Base-by-base conservation (phyloP, 2,797 vertebrate genomes). In the Gastrophryne carolinensis region DNA sequence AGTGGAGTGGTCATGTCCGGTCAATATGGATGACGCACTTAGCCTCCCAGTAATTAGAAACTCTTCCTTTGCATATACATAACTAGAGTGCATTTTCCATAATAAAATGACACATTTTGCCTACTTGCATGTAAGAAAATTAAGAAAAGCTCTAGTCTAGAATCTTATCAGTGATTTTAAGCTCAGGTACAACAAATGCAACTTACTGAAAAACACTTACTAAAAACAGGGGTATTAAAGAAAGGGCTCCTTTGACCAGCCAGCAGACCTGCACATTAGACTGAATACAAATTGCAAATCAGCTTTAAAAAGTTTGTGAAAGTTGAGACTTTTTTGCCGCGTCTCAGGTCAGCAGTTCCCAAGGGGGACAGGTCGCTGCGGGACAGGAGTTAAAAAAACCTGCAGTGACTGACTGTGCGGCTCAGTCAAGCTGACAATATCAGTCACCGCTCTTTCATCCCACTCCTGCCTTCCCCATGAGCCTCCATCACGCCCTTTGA, bases 351-450 rank as follows among this genome's bases (percentile, higher is more conserved):
- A 72, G 67, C 11, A 30, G 37, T 15, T 78, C 75, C 68, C 68
- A 58, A 1, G 17, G 68, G n/a, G 75, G 66, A 24, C 21, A 52
- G 60, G 61, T 21, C 60, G 30, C 75, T 57, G 50, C 19, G 67
- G 75, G 75, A 78, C 75, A 64, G 21, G 58, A 65, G 60, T 57
- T 72, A 50, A 76, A 54, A n/a, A 63, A 72, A 71, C 58, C 75
- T 35, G 60, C 67, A 58, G 41, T 61, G 34, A 72, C 75, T 78
- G 75, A 72, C 75, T 72, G 75, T 50, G 72, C 61, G 10, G 75
- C 75, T 78, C 67, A 78, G 60, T 71, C 75, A 64, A 78, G 52
- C 72, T 78, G 75, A 78, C 68, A 72, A 78, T 78, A 72, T 78
- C 75, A 72, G 68, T 72, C 68, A 66, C 61, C 58, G 68, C 68